phyloP scores from a whole-genome alignment of 2,888 invertebrate genomes.

The Drosophila neotestacea region DNA sequence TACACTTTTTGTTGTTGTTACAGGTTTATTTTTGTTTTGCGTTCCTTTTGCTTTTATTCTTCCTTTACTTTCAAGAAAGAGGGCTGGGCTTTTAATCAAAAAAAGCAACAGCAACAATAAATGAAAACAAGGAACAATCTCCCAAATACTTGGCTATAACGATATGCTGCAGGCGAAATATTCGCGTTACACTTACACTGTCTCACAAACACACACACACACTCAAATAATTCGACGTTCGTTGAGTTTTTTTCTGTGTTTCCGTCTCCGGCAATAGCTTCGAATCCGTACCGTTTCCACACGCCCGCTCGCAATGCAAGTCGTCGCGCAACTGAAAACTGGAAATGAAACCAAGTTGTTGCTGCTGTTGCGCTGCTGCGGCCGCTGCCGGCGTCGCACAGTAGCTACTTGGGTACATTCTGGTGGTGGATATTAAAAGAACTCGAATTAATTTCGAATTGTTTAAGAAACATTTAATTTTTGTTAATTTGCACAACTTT shows the following conservation, averaged over 20 bases:
- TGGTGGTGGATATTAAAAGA: neutral
- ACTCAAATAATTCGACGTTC: constrained; percentile 51
- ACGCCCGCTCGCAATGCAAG: constrained; percentile 77
- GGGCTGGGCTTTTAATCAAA: constrained; percentile 46
- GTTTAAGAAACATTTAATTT: neutral
- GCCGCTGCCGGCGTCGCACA: constrained; percentile 47
- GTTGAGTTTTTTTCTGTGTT: constrained; percentile 26
- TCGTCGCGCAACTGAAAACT: constrained; percentile 81
- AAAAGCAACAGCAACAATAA: constrained; percentile 56
- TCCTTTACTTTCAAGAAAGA: constrained; percentile 20
- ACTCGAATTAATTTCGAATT: neutral
- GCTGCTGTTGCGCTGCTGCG: constrained; percentile 42
- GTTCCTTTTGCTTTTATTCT: constrained; percentile 47
- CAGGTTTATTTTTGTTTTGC: constrained; percentile 53
- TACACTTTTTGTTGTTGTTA: constrained; percentile 46
- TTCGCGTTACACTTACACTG: constrained; percentile 59
- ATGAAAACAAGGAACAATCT: constrained; percentile 52
- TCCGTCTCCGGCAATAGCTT: constrained; percentile 20
- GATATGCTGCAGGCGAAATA: constrained; percentile 64
- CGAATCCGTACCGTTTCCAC: constrained; percentile 39
- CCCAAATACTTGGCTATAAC: constrained; percentile 50
- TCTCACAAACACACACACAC: constrained; percentile 22
- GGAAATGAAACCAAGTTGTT: constrained; percentile 68
- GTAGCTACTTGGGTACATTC: constrained; percentile 17
- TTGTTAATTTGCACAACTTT: neutral